Evolutionary conservation across 2,888 invertebrate species (phyloP).

Genomic region (Penaeus monodon): DNA sequence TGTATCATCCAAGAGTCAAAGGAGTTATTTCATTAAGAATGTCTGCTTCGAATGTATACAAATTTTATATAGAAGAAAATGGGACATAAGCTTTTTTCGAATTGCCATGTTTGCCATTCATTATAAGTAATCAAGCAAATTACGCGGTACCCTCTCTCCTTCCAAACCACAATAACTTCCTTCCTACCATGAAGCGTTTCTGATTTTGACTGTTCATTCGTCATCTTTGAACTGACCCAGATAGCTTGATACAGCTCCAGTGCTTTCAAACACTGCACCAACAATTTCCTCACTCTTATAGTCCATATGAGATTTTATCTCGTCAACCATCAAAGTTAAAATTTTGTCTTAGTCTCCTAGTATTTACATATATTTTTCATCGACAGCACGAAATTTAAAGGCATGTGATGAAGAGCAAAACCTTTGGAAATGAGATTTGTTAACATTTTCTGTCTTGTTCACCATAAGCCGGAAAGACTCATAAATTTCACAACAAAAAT

Average conservation of each 20-base stretch:
- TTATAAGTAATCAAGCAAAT: not conserved
- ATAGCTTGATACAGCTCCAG: not conserved
- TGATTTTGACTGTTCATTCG: not conserved
- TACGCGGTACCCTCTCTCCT: not conserved
- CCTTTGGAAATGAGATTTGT: not conserved
- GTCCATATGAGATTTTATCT: conserved; percentile 2
- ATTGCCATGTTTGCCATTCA: not conserved
- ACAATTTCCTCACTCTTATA: not conserved
- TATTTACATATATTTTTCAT: not conserved
- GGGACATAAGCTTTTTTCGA: not conserved
- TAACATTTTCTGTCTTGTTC: not conserved
- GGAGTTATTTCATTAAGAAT: conserved; percentile 10
- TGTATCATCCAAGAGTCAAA: not conserved
- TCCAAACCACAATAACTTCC: not conserved
- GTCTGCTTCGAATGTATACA: conserved; percentile 9
- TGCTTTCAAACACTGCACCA: conserved; percentile 5
- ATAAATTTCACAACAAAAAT: conserved; percentile 1
- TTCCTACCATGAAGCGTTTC: conserved; percentile 3
- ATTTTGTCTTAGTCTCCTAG: not conserved
- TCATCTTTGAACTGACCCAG: not conserved
- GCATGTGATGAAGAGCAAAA: too few relatives aligned
- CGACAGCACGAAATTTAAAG: conserved; percentile 2
- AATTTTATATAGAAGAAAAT: not conserved
- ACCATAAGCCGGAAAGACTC: not conserved
- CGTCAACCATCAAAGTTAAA: not conserved